phyloP scores from a whole-genome alignment of 2,113 vertebrate species.

The Macroglossus sobrinus region DNA sequence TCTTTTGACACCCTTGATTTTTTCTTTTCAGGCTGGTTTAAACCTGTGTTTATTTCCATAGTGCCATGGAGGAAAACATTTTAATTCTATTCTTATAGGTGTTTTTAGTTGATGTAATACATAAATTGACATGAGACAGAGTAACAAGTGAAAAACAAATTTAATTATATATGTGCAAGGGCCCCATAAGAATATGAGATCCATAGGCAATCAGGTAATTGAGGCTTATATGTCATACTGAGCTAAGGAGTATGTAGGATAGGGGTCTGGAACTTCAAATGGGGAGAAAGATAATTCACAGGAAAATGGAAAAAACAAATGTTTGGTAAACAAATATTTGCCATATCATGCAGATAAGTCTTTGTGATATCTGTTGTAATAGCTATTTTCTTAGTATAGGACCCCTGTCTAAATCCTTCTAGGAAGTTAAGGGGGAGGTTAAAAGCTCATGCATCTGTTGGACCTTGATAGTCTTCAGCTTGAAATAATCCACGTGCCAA shows the following conservation, averaged over 20 bases:
- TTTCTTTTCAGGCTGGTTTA: neutral
- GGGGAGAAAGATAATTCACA: neutral
- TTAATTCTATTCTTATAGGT: neutral
- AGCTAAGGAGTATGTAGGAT: neutral
- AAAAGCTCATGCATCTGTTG: neutral
- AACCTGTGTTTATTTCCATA: constrained; percentile 5
- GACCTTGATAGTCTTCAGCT: neutral
- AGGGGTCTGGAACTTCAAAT: neutral
- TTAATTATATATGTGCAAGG: no score
- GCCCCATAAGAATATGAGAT: neutral
- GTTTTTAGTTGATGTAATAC: no score
- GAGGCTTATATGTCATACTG: neutral
- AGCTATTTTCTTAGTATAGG: neutral
- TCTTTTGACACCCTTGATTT: neutral
- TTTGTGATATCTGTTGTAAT: neutral
- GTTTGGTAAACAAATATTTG: neutral
- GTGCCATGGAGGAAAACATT: neutral
- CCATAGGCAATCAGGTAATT: neutral
- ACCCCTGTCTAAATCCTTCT: neutral
- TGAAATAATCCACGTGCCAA: neutral
- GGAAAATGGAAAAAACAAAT: neutral
- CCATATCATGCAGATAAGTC: neutral
- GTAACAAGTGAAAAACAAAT: no score
- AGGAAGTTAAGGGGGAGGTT: neutral
- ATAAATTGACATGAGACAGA: no score